Evolutionary conservation across 2,888 invertebrate genomes (phyloP).

Genomic region (Acanthosepion pharaonis): DNA sequence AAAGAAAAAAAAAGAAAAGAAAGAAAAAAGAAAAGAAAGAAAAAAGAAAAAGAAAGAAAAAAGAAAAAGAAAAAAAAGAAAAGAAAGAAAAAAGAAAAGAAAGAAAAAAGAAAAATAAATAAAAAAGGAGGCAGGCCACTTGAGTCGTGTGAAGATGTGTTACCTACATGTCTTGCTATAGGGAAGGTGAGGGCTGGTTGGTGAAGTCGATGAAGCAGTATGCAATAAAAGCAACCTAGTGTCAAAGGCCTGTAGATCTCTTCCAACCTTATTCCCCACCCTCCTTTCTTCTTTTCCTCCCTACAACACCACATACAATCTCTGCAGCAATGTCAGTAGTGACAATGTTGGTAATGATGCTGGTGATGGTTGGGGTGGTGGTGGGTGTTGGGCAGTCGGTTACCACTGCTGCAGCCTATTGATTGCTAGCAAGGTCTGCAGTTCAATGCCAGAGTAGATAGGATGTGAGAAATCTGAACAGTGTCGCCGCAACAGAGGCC

Average conservation of each 20-base stretch:
- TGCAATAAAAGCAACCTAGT: neutral
- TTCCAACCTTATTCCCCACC: neutral
- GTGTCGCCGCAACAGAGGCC: neutral
- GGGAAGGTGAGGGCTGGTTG: neutral
- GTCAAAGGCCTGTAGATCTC: constrained; percentile 14
- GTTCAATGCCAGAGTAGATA: neutral
- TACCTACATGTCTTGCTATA: neutral
- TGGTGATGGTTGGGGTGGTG: neutral
- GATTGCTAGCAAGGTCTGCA: neutral
- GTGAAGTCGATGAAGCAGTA: neutral
- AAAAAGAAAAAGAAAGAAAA: too few relatives aligned
- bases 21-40: too few relatives aligned
- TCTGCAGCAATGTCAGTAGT: constrained; percentile 1
- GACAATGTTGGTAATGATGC: neutral
- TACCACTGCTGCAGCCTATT: neutral
- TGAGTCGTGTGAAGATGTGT: neutral
- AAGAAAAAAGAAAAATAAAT: too few relatives aligned
- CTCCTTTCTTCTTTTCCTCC: neutral
- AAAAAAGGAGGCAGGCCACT: too few relatives aligned
- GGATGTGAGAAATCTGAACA: constrained; percentile 33
- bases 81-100: too few relatives aligned
- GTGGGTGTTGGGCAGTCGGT: neutral
- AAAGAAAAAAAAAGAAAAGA: too few relatives aligned
- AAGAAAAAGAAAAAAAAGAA: too few relatives aligned
- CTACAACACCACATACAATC: neutral